Percentiles rank a stretch among this genome's conserved stretches.
phyloP scores from a whole-genome alignment of 2,888 invertebrate genomes.

The Xestia xanthographa region DNA sequence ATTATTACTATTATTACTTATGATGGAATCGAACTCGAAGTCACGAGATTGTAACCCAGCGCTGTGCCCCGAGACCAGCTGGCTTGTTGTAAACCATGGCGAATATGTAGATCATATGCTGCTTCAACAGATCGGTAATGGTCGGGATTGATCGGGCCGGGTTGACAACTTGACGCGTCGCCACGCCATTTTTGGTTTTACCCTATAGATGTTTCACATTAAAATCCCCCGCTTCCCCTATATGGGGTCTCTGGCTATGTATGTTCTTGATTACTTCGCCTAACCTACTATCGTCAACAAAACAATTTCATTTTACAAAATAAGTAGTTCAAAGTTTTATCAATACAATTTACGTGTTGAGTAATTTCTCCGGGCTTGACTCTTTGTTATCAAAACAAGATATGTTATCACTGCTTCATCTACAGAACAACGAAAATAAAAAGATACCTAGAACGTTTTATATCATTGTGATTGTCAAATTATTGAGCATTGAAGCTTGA shows the following conservation, averaged over 20 bases:
- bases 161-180: too few species aligned
- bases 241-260: neutral
- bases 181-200: too few species aligned
- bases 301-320: neutral
- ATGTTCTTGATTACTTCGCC: neutral
- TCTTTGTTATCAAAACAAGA: constrained; percentile 30
- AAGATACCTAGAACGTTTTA: constrained; percentile 49
- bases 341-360: neutral
- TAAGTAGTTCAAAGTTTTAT: neutral
- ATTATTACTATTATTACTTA: too few species aligned
- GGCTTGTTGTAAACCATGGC: too few species aligned
- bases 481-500: constrained; percentile 38
- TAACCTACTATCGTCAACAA: neutral
- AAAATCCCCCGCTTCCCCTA: neutral
- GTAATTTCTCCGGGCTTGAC: constrained; percentile 12
- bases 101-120: too few species aligned
- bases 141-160: too few species aligned
- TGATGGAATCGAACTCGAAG: too few species aligned
- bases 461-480: constrained; percentile 56
- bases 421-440: constrained; percentile 43
- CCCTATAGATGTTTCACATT: too few species aligned
- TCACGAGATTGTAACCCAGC: too few species aligned
- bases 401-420: constrained; percentile 40
- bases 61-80: too few species aligned
- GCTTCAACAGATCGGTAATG: too few species aligned